Base-by-base conservation (phyloP, 2,113 vertebrate species). In the Periophthalmodon schlosseri region DNA sequence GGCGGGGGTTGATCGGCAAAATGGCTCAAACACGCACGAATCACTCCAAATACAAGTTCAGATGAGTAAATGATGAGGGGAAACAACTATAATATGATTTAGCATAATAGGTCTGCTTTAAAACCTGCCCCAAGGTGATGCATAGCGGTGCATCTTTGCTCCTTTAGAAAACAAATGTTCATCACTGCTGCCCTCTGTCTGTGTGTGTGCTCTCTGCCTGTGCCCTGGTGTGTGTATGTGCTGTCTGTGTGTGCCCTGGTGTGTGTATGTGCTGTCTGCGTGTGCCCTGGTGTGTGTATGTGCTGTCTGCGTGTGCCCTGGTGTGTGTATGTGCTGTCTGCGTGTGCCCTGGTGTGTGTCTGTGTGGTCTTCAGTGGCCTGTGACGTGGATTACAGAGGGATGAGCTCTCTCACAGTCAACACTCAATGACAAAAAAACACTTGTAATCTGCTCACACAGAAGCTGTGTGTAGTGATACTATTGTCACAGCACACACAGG, bases 341-440 rank as follows among this genome's bases (percentile, higher is more conserved):
- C 3, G 28, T 28, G 28, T 28, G 28, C 50, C n/a, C n/a, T n/a
- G n/a, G n/a, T n/a, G n/a, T n/a, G n/a, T 54, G 50, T 54, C 20
- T 56, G 49, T 52, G 52, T 2, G n/a, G 52, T 81, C 69, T 74
- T 18, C 78, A 67, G 69, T 76, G 69, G 58, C 74, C 80, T 78
- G 69, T 84, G 79, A 81, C 75, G 75, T 68, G 79, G 85, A 87
- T 93, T 88, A 90, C 70, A 60, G n/a, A 54, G 14, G 44, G 69
- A 77, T 90, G 87, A 91, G 81, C 39, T 24, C 44, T 9, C 24
- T 52, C 50, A 33, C 72, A 24, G 67, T 50, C 61, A 77, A 78
- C 81, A 74, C 66, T 63, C 72, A 70, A 46, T 80, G 49, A 81
- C 68, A 73, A 72, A 50, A 69, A 56, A 1, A 3, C 60, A 13